phyloP scores from a whole-genome alignment of 2,888 invertebrate species.

The Harpagoxenus sublaevis region DNA sequence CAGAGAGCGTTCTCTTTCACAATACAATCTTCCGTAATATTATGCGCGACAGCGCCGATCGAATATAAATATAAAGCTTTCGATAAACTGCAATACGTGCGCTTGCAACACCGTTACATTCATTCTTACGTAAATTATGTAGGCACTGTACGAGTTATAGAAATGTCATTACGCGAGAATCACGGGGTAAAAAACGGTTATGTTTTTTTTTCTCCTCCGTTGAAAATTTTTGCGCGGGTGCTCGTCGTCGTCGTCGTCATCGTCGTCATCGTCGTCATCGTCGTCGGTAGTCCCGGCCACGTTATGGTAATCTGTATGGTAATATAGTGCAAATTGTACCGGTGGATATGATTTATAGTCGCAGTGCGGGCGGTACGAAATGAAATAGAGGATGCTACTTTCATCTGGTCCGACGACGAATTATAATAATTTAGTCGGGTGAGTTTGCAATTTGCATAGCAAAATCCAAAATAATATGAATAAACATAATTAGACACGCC shows the following conservation, averaged over 20 bases:
- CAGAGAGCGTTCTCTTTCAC: constrained; percentile 20
- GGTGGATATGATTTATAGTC: constrained; percentile 45
- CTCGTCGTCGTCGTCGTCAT: not conserved
- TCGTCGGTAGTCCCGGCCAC: not conserved
- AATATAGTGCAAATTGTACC: constrained; percentile 55
- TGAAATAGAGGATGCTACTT: constrained; percentile 53
- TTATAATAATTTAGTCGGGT: constrained; percentile 47
- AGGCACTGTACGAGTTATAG: not conserved
- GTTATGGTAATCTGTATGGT: constrained; percentile 54
- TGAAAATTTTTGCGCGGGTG: constrained; percentile 10
- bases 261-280: not conserved
- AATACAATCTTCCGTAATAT: constrained; percentile 30
- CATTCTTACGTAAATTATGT: constrained; percentile 13
- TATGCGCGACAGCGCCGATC: constrained; percentile 7
- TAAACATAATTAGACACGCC: constrained; percentile 18
- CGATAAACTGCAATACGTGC: constrained; percentile 4
- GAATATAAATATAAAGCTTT: not conserved
- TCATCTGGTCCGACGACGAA: constrained; percentile 48
- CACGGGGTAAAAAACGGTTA: not conserved
- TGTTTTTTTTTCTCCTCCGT: not conserved
- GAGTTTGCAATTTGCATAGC: constrained; percentile 22
- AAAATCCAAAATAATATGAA: constrained; percentile 23
- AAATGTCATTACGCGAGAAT: not conserved
- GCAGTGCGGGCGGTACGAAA: constrained; percentile 26
- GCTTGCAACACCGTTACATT: not conserved